These are phyloP conservation scores for Silvanus unidentatus DNA, from an alignment of 2,888 invertebrate species.

Conservation along the genomic window DNA sequence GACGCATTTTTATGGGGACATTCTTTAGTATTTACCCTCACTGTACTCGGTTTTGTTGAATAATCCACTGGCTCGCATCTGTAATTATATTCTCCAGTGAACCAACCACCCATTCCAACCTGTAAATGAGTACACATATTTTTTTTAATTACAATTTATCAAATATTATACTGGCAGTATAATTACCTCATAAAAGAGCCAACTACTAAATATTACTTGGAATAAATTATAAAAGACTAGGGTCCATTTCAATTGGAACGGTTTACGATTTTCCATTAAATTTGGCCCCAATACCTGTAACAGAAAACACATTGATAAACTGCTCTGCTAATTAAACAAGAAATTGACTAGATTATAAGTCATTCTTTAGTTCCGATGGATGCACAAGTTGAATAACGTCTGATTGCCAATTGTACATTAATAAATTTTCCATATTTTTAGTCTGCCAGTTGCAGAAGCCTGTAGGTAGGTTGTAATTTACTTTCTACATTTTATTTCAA, in stretches of 20 bases:
- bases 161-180: not conserved
- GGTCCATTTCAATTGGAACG: slow-evolving; percentile 71
- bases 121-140: slow-evolving; percentile 14
- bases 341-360: not conserved
- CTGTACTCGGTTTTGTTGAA: slow-evolving; percentile 57
- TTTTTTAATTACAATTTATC: not conserved
- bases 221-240: slow-evolving; percentile 83
- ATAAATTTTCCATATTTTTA: too few species aligned
- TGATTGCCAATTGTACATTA: too few species aligned
- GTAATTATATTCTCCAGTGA: slow-evolving; percentile 60
- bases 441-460: too few species aligned
- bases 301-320: not conserved
- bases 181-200: slow-evolving; percentile 86
- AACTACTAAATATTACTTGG: slow-evolving; percentile 85
- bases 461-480: too few species aligned
- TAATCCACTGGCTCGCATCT: slow-evolving; percentile 80
- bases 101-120: slow-evolving; percentile 57
- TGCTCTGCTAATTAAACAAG: too few species aligned
- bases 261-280: slow-evolving; percentile 85
- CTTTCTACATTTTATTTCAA: too few species aligned
- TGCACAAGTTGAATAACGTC: too few species aligned
- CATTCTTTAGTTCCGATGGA: too few species aligned
- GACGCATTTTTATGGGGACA: not conserved
- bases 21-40: slow-evolving; percentile 54
- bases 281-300: slow-evolving; percentile 74